Base-by-base conservation (phyloP, 2,888 invertebrate species). In the Eutolmus rufibarbis region DNA sequence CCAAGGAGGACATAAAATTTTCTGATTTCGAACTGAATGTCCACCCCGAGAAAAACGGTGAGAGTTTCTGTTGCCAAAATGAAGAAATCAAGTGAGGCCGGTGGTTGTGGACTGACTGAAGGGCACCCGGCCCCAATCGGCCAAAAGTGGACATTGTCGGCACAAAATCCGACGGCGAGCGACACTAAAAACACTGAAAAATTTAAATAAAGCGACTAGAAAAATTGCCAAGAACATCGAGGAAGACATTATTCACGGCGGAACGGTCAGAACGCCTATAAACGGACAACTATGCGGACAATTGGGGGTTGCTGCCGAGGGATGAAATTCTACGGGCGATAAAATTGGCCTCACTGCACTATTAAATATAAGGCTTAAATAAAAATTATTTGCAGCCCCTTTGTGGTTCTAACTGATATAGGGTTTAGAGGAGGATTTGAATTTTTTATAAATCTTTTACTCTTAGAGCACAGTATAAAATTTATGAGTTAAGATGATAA, bases 1-100 rank as follows among this genome's bases (percentile, higher is more conserved):
- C 87, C 87, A 87, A 87, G 81, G 74, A 87, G 81, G 87, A 87
- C 81, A 87, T 87, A 87, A 87, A 87, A 87, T 87, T 87, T 87
- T 87, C 87, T 78, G 86, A 86, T 86, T 86, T 77, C 86, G 46
- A 86, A 34, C 77, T 86, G 77, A 86, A 86, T 86, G 86, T 86
- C 77, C 86, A 77, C 77, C 77, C 76, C n/a, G 85, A 85, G 85
- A 85, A 74, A 74, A 85, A 85, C 74, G 74, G 82, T 37, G 85
- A 74, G 74, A 74, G 43, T 43, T 40, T 43, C 43, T 66, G 51
- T 37, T 85, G 85, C 85, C 85, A 85, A 85, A 74, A 66, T 46
- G 85, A 74, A 85, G 74, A 74, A 51, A 74, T 46, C 23, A 74
- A 37, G 82, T 57, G 82, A 57, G 82, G 37, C 81, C 19, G 40